Base-by-base conservation (phyloP, 2,797 vertebrate species). In the Microctenopoma lineatum region DNA sequence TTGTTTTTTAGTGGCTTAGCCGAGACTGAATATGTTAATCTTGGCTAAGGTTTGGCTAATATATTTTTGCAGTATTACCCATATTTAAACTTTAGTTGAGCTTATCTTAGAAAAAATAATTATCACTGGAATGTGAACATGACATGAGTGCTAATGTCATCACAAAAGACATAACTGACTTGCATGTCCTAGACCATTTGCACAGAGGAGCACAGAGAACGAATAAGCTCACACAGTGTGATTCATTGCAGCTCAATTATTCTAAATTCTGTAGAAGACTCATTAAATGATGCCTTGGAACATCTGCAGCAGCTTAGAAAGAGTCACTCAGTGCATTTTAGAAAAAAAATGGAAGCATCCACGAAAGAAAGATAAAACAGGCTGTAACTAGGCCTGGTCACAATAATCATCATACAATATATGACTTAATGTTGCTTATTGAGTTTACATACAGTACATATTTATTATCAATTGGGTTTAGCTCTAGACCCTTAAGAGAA, bases 191-290 rank as follows among this genome's bases (percentile, higher is more conserved):
- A 44, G 51, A 80, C 73, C 73, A 75, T 69, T 50, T 72, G 63
- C 64, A 36, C 46, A 55, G 66, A 59, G 9, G n/a, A 70, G 63
- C 64, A 36, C 46, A 55, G 70, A 59, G 13, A 26, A 70, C 46
- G 60, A 57, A 51, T 64, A 39, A 64, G 55, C 61, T 83, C 67
- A 78, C 64, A 63, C 80, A 57, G 70, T 47, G 69, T 81, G 69
- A 84, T 74, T 80, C 62, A 78, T 83, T 73, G 45, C 15, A n/a
- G 48, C 61, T 51, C 62, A 73, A 74, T 73, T 59, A 77, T 65
- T 78, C 45, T 47, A 70, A 72, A 75, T 70, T 82, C 32, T 69
- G 46, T 59, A 39, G 39, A 45, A 67, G 58, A 38, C 71, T 73
- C 69, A 83, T 81, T 71, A 83, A 76, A 77, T 8, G 42, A 71